Base-by-base conservation (phyloP, 2,113 vertebrate species). In the Chaetorhynchus papuensis region DNA sequence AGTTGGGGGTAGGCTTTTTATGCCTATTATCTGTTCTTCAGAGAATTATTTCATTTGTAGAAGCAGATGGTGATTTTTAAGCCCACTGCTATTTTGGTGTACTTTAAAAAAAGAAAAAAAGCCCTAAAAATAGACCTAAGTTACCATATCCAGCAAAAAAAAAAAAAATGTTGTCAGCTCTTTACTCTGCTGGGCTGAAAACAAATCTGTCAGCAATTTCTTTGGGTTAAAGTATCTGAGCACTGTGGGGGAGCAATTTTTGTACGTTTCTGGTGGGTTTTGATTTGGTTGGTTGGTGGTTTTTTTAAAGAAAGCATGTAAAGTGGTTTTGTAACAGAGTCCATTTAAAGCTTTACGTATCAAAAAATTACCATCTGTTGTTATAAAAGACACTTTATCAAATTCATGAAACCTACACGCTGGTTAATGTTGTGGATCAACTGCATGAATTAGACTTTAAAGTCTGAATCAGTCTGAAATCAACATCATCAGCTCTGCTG, bases 131-230 rank as follows among this genome's bases (percentile, higher is more conserved):
- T 98, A 99, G 97, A 94, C 86, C 56, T 89, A 97, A 97, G 95
- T 98, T 97, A 97, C 96, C 95, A 94, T 96, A 97, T 96, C 94
- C 97, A 96, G 97, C 83, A 97, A 97, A 98, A 98, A 98, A 98
- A 98, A 74, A 11, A 1, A 16, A 39, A 39, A 97, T 96, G 61
- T 92, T 96, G 96, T 98, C 98, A 98, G 98, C 98, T 96, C 92
- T 97, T 96, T 95, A 94, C 81, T 96, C 94, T 94, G 60, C 88
- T 93, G 83, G 91, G 96, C 87, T 90, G 91, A 94, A 97, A 97
- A 97, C 97, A 97, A 98, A 97, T 97, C 97, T 98, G 98, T 98
- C 97, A 98, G 97, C 98, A 95, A 65, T 97, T 98, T 97, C 94
- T 96, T 79, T 69, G 80, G 60, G 93, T 97, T 98, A 96, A 97